Base-by-base conservation (phyloP, 2,797 vertebrate genomes). In the Martes flavigula region DNA sequence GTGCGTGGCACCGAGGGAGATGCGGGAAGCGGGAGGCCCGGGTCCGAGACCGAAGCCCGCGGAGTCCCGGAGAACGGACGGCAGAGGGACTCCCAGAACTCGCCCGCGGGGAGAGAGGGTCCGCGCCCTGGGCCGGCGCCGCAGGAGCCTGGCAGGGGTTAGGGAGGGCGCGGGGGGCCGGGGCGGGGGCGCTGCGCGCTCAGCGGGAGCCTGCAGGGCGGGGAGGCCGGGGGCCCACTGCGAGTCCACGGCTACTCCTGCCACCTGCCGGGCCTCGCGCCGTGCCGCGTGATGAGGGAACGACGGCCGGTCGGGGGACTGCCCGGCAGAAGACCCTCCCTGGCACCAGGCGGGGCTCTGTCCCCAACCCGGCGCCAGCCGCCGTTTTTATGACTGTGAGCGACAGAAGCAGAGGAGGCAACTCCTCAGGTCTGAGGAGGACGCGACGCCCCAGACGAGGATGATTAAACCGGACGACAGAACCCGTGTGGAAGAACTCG, bases 101-200 rank as follows among this genome's bases (percentile, higher is more conserved):
- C 20, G 7, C 18, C 30, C 18, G 17, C 7, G 46, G 48, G 21
- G 62, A 40, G 38, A 54, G 58, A 35, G 32, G 25, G 7, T 0
- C 2, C 7, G 1, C 0, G 5, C 27, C 68, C 1, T 4, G 51
- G 12, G 2, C 9, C 3, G 0, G 35, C 5, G 30, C 15, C 11
- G 60, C 43, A 15, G 62, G 73, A 10, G 2, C 4, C 60, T 4
- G 8, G 20, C 1, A 7, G 2, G 5, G 2, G 17, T 77, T 10
- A 20, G 23, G 12, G 4, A 73, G 70, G 38, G 38, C 6, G 2
- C 13, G 72, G 25, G 40, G 23, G 38, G 35, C 20, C 11, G 12
- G 30, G 7, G 2, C 0, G 40, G 35, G 17, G 18, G 43, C 3
- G 0, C 23, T 3, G 25, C 15, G 6, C 8, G 7, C 40, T 11